phyloP scores from a whole-genome alignment of 2,113 vertebrate genomes.

The Polypterus senegalus region DNA sequence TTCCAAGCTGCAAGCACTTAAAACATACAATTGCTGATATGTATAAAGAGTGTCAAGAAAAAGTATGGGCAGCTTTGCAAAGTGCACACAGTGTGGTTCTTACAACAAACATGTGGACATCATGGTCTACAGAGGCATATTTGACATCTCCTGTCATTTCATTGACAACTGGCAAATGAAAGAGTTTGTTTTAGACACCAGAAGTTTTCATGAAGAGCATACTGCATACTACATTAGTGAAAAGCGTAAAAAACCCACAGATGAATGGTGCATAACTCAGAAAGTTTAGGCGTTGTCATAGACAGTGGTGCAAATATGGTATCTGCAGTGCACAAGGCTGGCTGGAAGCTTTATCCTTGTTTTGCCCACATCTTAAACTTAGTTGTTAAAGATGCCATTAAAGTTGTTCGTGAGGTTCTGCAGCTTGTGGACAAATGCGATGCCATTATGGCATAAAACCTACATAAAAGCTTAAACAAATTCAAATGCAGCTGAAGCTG shows the following conservation, averaged over 20 bases:
- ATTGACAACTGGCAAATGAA: constrained; percentile 19
- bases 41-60: constrained; percentile 18
- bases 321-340: constrained; percentile 14
- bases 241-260: constrained; percentile 11
- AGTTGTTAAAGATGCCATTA: constrained; percentile 2
- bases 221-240: constrained; percentile 17
- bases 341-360: constrained; percentile 6
- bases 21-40: constrained; percentile 6
- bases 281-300: constrained; percentile 16
- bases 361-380: constrained; percentile 17
- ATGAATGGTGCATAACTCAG: constrained; percentile 19
- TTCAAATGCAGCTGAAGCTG: constrained; percentile 12
- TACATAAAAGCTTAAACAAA: constrained; percentile 11
- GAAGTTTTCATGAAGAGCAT: constrained; percentile 16
- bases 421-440: constrained; percentile 11
- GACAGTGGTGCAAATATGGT: constrained; percentile 17
- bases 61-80: constrained; percentile 12
- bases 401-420: constrained; percentile 5
- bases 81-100: constrained; percentile 5
- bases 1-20: constrained; percentile 2
- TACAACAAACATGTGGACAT: constrained; percentile 12
- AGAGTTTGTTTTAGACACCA: constrained; percentile 13
- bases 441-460: constrained; percentile 12
- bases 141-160: constrained; percentile 13
- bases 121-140: constrained; percentile 11